Percentiles rank a stretch among this genome's conserved stretches.
phyloP scores from a whole-genome alignment of 2,797 vertebrate genomes.

The Neosilurus mollespiculum region DNA sequence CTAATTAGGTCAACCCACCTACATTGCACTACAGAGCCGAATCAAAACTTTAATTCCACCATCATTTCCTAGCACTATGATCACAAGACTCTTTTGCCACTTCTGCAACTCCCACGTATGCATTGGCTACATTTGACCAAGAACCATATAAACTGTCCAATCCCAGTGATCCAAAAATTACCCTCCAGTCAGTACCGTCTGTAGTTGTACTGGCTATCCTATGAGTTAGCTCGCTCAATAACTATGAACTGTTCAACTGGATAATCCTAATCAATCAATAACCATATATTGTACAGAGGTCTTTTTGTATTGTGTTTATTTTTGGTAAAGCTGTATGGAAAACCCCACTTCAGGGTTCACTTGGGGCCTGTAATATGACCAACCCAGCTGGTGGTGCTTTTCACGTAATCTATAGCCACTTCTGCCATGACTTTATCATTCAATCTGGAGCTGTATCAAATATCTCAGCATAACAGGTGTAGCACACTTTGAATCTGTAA shows the following conservation, averaged over 20 bases:
- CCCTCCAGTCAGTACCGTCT: neutral
- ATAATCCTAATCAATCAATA: neutral
- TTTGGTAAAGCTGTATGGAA: neutral
- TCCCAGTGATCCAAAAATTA: neutral
- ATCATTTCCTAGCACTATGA: conserved; percentile 26
- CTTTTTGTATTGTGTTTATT: neutral
- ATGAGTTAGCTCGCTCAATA: neutral
- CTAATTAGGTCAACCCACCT: conserved; percentile 37
- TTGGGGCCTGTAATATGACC: conserved; percentile 36
- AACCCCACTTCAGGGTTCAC: neutral
- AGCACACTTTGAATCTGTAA: conserved; percentile 53
- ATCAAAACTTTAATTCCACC: conserved; percentile 29
- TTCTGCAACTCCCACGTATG: conserved; percentile 18
- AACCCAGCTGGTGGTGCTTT: conserved; percentile 42
- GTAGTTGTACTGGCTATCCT: conserved; percentile 8
- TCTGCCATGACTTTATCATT: conserved; percentile 39
- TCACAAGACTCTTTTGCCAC: conserved; percentile 34
- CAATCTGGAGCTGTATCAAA: conserved; percentile 61
- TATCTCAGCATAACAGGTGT: conserved; percentile 73
- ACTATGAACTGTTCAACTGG: neutral
- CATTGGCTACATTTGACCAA: conserved; percentile 17
- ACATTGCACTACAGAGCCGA: conserved; percentile 29
- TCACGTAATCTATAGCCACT: conserved; percentile 43
- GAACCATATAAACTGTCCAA: neutral
- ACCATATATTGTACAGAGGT: neutral